Evolutionary conservation across 1,140 invertebrate genomes (phyloP).

Genomic region (Ceratosolen solmsi): DNA sequence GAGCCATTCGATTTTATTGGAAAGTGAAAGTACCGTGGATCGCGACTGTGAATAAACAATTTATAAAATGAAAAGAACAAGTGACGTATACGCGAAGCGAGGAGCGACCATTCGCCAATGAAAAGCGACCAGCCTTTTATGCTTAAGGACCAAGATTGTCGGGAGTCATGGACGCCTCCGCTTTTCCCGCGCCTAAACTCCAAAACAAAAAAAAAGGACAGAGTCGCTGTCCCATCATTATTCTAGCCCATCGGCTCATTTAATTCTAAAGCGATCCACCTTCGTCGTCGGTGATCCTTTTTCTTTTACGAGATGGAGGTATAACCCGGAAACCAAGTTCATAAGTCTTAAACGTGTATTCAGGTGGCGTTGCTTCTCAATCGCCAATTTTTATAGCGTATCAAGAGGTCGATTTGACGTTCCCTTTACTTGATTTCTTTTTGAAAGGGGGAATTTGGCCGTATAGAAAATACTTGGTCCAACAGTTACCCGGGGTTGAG

Average conservation of each 20-base stretch:
- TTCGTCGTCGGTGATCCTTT: background rate
- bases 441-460: background rate
- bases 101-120: background rate
- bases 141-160: background rate
- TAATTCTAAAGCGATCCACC: background rate
- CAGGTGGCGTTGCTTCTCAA: background rate
- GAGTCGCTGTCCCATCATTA: background rate
- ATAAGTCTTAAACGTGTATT: background rate
- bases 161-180: background rate
- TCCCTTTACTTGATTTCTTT: background rate
- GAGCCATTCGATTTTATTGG: background rate
- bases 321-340: conserved; percentile 5
- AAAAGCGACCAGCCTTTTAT: background rate
- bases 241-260: conserved; percentile 15
- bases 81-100: background rate
- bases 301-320: background rate
- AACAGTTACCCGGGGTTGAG: background rate
- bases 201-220: background rate
- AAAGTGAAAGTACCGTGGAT: conserved; percentile 4
- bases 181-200: background rate
- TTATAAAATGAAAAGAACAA: background rate
- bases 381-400: conserved; percentile 27
- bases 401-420: conserved; percentile 23
- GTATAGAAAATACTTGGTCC: background rate
- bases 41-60: background rate